Base-by-base conservation (phyloP, 2,888 invertebrate genomes). In the Plusia festucae region DNA sequence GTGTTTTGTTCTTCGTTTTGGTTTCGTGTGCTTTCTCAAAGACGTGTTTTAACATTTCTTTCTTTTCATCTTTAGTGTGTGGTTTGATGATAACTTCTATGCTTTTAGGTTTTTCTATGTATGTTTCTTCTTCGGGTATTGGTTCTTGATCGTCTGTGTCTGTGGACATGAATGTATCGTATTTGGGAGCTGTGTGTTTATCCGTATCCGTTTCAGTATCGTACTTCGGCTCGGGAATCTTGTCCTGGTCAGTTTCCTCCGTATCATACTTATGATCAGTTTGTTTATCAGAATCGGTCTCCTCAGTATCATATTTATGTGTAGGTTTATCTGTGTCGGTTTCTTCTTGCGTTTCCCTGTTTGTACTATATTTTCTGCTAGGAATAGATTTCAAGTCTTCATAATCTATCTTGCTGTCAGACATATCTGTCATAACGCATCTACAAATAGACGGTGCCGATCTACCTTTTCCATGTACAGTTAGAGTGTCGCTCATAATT, bases 1-100 rank as follows among this genome's bases (percentile, higher is more conserved):
- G 84, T 32, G 73, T 76, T 81, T 84, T 90, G 18, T 77, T 86
- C 34, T 88, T 88, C 2, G 71, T 73, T 61, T 84, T 85, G 3
- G 78, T 83, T 27, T 79, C 75, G 40, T 84, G 76, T 11, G 85
- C 84, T 64, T 85, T 86, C 62, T 89, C 85, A 6, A 93, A 85
- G 2, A 92, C 82, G 27, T 82, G 83, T 66, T 90, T 90, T 0
- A 92, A 63, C 67, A 90, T 82, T 60, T 79, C 81, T 65, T 90
- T 92, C 70, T 90, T 92, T 24, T 89, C 78, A 30, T 84, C 73
- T 74, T 78, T 89, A 4, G 79, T 79, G 13, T 71, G 68, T 18
- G 80, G 76, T 69, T 82, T 85, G 3, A 58, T 65, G n/a, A 80
- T 69, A 0, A 70, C 24, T 49, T 70, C 68, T 58, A 68, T 73